Evolutionary conservation across 2,888 invertebrate species (phyloP).

Genomic region (Drosophila ezoana): DNA sequence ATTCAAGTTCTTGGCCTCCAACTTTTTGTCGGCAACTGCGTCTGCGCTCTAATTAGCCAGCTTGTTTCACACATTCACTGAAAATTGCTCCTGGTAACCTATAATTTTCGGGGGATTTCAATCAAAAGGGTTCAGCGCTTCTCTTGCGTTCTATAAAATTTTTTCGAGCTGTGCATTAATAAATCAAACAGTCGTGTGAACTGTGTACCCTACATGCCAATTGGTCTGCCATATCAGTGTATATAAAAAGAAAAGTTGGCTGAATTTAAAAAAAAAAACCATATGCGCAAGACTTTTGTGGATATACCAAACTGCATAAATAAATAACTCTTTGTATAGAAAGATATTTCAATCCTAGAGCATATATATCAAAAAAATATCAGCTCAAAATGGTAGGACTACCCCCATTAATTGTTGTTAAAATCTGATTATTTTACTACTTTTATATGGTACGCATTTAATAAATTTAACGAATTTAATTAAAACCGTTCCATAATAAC

Average conservation of each 20-base stretch:
- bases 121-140: conserved; percentile 61
- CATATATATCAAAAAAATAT: no score
- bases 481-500: no score
- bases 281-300: background rate
- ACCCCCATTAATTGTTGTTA: no score
- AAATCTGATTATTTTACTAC: no score
- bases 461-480: no score
- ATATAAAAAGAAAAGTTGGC: background rate
- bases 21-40: background rate
- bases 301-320: background rate
- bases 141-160: conserved; percentile 26
- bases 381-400: no score
- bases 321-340: no score
- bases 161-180: conserved; percentile 60
- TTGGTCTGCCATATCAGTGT: conserved; percentile 25
- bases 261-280: background rate
- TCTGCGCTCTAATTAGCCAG: conserved; percentile 65
- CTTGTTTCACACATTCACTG: conserved; percentile 74
- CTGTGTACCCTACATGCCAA: conserved; percentile 51
- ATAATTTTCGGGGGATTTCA: conserved; percentile 70
- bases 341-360: no score
- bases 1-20: conserved; percentile 29
- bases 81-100: conserved; percentile 65
- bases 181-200: conserved; percentile 81
- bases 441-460: no score